Percentiles rank a stretch among this genome's conserved stretches.
Conservation (phyloP, 2,888 invertebrate species). For the Mythimna ferrago region DNA sequence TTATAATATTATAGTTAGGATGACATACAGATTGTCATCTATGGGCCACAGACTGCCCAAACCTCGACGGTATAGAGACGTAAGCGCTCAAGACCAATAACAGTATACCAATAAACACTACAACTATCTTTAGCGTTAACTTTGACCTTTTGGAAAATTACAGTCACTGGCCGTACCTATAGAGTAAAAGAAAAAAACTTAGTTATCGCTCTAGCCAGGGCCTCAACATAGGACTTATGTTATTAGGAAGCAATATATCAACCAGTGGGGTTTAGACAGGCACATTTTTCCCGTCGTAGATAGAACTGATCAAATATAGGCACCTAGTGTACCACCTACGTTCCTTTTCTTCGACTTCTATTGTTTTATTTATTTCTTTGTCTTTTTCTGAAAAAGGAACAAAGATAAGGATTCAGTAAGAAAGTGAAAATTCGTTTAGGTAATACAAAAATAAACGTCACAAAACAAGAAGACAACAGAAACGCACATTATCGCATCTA, state of each 20-base stretch:
- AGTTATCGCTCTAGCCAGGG: slow-evolving; percentile 20
- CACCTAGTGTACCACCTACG: background rate
- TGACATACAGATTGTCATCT: too few species aligned
- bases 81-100: too few species aligned
- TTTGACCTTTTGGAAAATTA: too few species aligned
- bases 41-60: too few species aligned
- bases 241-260: slow-evolving; percentile 45
- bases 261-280: slow-evolving; percentile 6
- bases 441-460: too few species aligned
- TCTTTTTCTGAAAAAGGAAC: background rate
- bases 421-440: background rate
- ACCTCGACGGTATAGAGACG: too few species aligned
- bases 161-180: background rate
- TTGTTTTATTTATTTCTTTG: slow-evolving; percentile 9
- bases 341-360: background rate
- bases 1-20: too few species aligned
- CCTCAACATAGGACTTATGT: slow-evolving; percentile 2
- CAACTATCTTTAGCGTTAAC: too few species aligned
- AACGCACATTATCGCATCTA: background rate
- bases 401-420: background rate
- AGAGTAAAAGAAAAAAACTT: slow-evolving; percentile 11
- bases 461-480: background rate
- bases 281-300: slow-evolving; percentile 35
- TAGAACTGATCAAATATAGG: slow-evolving; percentile 40
- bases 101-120: too few species aligned